Base-by-base conservation (phyloP, 2,113 vertebrate species). In the Pseudorhombus dupliciocellatus region DNA sequence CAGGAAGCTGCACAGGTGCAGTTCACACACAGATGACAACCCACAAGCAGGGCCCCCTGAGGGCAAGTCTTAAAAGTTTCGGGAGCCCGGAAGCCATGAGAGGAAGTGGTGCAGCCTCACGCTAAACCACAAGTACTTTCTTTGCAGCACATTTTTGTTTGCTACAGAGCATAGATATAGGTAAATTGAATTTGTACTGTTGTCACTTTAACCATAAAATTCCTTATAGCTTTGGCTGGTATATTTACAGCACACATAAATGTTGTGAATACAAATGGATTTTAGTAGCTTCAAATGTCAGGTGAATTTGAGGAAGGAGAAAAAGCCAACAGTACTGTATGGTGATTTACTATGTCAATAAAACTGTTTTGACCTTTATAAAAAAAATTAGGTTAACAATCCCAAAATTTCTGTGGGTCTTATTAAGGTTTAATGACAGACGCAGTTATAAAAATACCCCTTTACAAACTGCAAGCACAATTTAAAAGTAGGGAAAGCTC, bases 1-100 rank as follows among this genome's bases (percentile, higher is more conserved):
- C 76, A 50, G 53, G 53, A 73, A 85, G 76, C 70, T 15, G 42
- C 59, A 73, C 84, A 81, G 81, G 81, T 77, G 72, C 72, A 81
- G 66, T 75, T 77, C 62, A 79, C 66, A 79, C 66, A 62, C 61
- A 68, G 59, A 34, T 44, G 59, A 42, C 40, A 40, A 58, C 44
- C 31, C 48, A 24, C 14, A 57, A 14, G 22, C 53, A 21, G 53
- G 64, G 42, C 55, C 12, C 54, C 22, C 1, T 7, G 21, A 37
- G 25, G 68, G 59, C 15, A 54, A 60, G 25, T 73, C 65, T 79
- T 71, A 11, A 74, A 74, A 80, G 80, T 77, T 68, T 71, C 34
- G 65, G 52, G 42, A 25, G 59, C 65, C 63, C 66, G 52, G 65
- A 57, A 66, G 65, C 68, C 72, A 61, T 54, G 68, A 81, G 65